Evolutionary conservation across 2,113 vertebrate species (phyloP).

Genomic region (Damaliscus lunatus): DNA sequence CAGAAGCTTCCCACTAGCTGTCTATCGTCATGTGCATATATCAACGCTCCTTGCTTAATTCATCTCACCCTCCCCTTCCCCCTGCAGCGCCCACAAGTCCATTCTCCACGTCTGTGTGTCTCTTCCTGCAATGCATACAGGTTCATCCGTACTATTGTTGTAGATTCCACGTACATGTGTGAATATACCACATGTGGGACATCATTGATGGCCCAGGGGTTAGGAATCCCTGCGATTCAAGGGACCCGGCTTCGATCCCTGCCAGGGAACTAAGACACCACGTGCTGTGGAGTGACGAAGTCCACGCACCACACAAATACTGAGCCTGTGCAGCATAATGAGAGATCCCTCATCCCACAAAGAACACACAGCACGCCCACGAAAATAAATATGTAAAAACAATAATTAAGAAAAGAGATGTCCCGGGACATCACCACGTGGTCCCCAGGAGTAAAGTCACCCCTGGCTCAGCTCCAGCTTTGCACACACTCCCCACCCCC

Average conservation of each 20-base stretch:
- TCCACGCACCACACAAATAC: not conserved
- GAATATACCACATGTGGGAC: not conserved
- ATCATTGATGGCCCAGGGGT: rapidly evolving
- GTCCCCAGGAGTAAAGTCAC: too few species aligned
- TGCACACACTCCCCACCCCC: rapidly evolving
- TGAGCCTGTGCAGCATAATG: rapidly evolving
- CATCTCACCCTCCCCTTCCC: rapidly evolving
- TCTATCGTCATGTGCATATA: rapidly evolving
- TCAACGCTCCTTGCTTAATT: not conserved
- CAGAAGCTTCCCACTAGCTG: not conserved
- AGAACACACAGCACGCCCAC: rapidly evolving
- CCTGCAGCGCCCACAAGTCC: rapidly evolving
- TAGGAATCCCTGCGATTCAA: rapidly evolving
- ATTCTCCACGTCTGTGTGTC: not conserved
- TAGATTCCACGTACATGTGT: not conserved
- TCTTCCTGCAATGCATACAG: rapidly evolving
- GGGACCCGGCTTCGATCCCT: rapidly evolving
- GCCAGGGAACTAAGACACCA: not conserved
- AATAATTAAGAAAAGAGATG: not conserved
- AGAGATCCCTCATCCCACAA: not conserved
- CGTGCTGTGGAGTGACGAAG: rapidly evolving
- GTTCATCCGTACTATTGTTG: not conserved
- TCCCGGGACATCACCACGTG: rapidly evolving
- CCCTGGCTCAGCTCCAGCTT: rapidly evolving
- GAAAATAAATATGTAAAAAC: not conserved